Evolutionary conservation across 2,113 vertebrate genomes (phyloP).

Genomic region (Pycnonotus jocosus): DNA sequence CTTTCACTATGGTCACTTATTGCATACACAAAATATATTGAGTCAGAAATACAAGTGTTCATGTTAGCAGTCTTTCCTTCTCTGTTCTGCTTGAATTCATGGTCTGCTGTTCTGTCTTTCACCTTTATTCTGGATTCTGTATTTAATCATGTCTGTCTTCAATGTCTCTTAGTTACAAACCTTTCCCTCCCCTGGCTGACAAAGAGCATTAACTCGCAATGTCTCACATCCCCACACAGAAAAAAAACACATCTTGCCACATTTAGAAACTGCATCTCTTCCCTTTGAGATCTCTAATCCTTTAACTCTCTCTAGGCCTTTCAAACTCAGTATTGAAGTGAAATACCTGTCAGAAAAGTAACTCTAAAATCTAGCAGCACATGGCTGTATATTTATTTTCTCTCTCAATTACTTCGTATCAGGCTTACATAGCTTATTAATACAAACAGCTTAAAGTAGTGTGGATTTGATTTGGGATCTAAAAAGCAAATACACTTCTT

Average conservation of each 20-base stretch:
- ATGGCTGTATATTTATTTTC: background rate
- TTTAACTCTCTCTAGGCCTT: background rate
- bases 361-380: background rate
- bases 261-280: background rate
- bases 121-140: background rate
- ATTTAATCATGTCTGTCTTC: background rate
- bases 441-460: background rate
- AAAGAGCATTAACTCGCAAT: background rate
- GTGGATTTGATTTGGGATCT: background rate
- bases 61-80: background rate
- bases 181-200: background rate
- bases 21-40: background rate
- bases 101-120: background rate
- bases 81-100: background rate
- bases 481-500: background rate
- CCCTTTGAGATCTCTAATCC: background rate
- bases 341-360: background rate
- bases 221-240: background rate
- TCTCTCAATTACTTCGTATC: background rate
- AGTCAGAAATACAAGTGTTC: background rate
- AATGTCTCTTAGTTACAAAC: background rate
- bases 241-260: background rate
- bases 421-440: background rate
- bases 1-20: background rate
- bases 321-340: background rate